Conservation (phyloP, 2,113 vertebrate genomes). For the Prionailurus bengalensis region DNA sequence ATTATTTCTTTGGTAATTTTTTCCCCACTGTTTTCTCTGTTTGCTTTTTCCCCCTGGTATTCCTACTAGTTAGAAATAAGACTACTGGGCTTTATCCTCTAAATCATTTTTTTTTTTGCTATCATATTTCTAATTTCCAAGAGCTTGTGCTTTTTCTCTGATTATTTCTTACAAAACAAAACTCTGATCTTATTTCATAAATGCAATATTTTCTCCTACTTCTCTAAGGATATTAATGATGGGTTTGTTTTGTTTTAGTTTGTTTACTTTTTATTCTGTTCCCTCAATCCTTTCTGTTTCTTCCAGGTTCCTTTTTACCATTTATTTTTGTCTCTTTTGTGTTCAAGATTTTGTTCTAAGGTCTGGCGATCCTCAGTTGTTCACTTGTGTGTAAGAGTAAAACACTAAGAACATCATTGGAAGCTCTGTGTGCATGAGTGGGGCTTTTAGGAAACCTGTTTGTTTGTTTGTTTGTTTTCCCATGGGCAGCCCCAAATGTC, state of each 20-base stretch:
- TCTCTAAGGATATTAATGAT: not conserved
- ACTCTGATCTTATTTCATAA: not conserved
- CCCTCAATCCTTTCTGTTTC: not conserved
- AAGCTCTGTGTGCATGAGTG: not conserved
- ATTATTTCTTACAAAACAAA: constrained; percentile 7
- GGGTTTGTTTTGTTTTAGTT: not conserved
- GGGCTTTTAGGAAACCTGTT: not conserved
- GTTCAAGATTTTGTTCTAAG: not conserved
- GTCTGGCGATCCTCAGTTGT: not conserved
- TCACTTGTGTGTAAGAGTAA: not conserved
- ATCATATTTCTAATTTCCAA: not conserved
- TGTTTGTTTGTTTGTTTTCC: not conserved
- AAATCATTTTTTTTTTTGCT: not conserved
- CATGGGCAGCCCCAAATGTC: not conserved
- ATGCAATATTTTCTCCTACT: not conserved
- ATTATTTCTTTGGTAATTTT: not conserved
- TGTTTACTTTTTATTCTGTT: not conserved
- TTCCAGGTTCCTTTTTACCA: not conserved
- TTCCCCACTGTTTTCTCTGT: not conserved
- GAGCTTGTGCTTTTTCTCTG: not conserved
- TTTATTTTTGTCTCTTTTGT: not conserved
- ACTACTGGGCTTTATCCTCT: not conserved
- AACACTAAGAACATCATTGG: not conserved
- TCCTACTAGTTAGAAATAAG: constrained; percentile 1
- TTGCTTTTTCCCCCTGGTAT: not conserved